A percentile compares a stretch with the other conserved stretches of the same genome.
Conservation (phyloP, 2,888 invertebrate genomes). For the Anaspis maculata region DNA sequence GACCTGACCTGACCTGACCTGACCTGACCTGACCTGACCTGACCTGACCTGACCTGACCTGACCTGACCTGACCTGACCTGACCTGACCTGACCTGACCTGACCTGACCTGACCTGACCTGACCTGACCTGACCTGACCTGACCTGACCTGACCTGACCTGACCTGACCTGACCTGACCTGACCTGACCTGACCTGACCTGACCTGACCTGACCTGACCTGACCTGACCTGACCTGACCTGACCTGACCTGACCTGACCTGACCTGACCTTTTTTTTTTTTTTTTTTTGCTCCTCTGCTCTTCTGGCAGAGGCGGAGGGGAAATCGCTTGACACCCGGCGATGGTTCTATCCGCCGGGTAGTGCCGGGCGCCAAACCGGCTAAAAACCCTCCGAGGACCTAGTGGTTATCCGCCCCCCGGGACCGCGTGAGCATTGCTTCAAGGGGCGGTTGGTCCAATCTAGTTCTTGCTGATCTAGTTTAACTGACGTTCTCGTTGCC, state of each 20-base stretch:
- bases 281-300: no score
- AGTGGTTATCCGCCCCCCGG: no score
- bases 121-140: slow-evolving; percentile 11
- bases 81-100: slow-evolving; percentile 11
- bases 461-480: no score
- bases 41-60: slow-evolving; percentile 28
- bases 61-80: slow-evolving; percentile 12
- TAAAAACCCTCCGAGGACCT: no score
- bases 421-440: no score
- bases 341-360: no score
- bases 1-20: slow-evolving; percentile 12
- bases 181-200: slow-evolving; percentile 15
- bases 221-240: slow-evolving; percentile 15
- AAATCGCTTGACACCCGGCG: no score
- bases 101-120: slow-evolving; percentile 11
- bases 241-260: slow-evolving; percentile 15
- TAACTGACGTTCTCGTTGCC: no score
- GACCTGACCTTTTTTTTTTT: no score
- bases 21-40: slow-evolving; percentile 14
- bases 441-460: no score
- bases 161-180: slow-evolving; percentile 14
- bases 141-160: slow-evolving; percentile 11
- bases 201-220: slow-evolving; percentile 15
- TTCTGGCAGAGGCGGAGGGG: no score
- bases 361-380: no score